Percentiles rank a stretch among this genome's conserved stretches.
phyloP scores from a whole-genome alignment of 2,888 invertebrate species.

The Griposia aprilina region DNA sequence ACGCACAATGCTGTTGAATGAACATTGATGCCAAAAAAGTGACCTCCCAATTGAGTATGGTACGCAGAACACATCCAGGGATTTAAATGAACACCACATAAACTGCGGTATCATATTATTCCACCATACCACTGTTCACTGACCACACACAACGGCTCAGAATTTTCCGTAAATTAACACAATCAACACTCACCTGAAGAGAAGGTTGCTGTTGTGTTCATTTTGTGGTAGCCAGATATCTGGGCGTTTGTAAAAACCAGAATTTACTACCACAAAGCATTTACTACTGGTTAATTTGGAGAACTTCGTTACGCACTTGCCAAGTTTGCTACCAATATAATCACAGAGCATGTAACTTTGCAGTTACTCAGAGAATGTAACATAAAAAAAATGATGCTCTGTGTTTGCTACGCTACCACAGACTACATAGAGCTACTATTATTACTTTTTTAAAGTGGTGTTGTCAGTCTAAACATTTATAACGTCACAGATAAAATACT shows the following conservation, averaged over 20 bases:
- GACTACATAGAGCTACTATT: conserved; percentile 6
- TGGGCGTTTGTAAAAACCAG: conserved; percentile 23
- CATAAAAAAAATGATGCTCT: too few relatives aligned
- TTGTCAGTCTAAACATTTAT: conserved; percentile 27
- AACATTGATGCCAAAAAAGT: conserved; percentile 25
- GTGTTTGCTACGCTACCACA: too few relatives aligned
- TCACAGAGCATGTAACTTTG: too few relatives aligned
- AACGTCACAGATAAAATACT: conserved; percentile 33
- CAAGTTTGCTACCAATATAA: conserved; percentile 14
- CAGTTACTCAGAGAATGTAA: too few relatives aligned
- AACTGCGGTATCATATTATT: conserved; percentile 12
- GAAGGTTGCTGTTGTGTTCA: conserved; percentile 73
- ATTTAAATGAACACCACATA: background rate
- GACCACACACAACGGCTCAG: conserved; percentile 21
- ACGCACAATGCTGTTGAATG: conserved; percentile 54
- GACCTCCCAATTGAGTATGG: background rate
- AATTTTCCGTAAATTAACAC: conserved; percentile 36
- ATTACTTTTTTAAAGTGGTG: conserved; percentile 8
- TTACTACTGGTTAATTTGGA: too few relatives aligned
- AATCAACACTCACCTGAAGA: conserved; percentile 65
- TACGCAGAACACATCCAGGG: background rate
- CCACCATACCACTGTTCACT: conserved; percentile 27
- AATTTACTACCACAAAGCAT: too few relatives aligned
- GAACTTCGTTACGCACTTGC: conserved; percentile 35
- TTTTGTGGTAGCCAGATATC: conserved; percentile 39